These are phyloP conservation scores for Xestia xanthographa DNA, from an alignment of 2,888 invertebrate species.

Conservation along the genomic window DNA sequence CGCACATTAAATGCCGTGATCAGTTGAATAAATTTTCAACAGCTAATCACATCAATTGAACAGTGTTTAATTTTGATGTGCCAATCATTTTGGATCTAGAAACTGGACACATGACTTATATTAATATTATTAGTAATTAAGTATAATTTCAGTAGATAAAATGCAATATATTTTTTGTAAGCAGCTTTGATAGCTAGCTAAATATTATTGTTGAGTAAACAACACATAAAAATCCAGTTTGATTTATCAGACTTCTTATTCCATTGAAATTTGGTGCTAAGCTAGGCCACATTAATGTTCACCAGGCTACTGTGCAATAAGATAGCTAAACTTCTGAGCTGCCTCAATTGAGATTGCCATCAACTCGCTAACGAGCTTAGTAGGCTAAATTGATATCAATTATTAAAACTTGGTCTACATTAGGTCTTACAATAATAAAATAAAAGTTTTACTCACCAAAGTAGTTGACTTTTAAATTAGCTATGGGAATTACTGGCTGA, in stretches of 20 bases:
- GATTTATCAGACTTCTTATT: not conserved
- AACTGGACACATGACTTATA: not conserved
- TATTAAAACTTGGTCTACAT: not conserved
- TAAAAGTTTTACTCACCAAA: conserved; percentile 90
- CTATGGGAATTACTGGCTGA: conserved; percentile 92
- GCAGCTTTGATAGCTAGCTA: not conserved
- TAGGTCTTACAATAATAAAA: not conserved
- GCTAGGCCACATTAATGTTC: not conserved
- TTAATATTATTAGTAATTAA: not conserved
- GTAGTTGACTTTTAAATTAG: conserved; percentile 93
- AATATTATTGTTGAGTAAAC: not conserved
- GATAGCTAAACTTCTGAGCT: not conserved
- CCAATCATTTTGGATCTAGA: not conserved
- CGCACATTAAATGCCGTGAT: not conserved
- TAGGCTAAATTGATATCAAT: not conserved
- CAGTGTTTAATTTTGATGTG: not conserved
- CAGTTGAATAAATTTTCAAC: not conserved
- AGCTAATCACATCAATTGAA: not conserved
- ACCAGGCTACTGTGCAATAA: not conserved
- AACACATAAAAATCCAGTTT: not conserved
- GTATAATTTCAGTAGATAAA: not conserved
- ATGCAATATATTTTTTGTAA: not conserved
- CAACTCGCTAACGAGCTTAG: not conserved
- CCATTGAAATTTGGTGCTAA: not conserved
- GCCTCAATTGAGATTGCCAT: not conserved